phyloP scores from a whole-genome alignment of 2,113 vertebrate species.

The Gymnorhina tibicen region DNA sequence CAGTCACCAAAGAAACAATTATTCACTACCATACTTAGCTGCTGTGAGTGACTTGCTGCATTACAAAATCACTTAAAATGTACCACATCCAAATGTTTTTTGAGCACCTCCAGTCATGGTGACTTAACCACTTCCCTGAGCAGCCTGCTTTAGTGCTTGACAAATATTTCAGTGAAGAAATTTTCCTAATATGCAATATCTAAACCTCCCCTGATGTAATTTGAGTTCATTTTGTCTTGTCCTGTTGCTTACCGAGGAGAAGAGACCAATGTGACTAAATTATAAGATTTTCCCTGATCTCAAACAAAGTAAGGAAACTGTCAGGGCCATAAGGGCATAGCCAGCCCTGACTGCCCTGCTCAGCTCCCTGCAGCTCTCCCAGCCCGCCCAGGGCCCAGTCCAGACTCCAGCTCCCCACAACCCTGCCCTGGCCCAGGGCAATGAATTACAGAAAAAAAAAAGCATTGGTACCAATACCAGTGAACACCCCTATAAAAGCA shows the following conservation, averaged over 20 bases:
- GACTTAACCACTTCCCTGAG: not conserved
- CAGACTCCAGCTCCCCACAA: not conserved
- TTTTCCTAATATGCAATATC: not conserved
- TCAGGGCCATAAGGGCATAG: not conserved
- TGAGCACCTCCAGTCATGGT: not conserved
- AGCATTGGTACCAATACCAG: not conserved
- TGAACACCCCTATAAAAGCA: not conserved
- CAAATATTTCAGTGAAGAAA: not conserved
- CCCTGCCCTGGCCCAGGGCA: not conserved
- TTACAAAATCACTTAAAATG: not conserved
- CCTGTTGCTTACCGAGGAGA: not conserved
- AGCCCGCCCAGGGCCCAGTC: not conserved
- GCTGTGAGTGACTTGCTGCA: not conserved
- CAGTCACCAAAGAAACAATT: not conserved
- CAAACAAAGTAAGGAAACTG: not conserved
- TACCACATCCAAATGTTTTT: not conserved
- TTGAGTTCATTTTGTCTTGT: not conserved
- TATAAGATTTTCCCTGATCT: not conserved
- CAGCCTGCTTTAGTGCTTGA: not conserved
- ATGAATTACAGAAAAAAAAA: not conserved
- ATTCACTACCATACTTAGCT: not conserved
- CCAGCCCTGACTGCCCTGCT: not conserved
- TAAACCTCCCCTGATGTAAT: not conserved
- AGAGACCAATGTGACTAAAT: not conserved
- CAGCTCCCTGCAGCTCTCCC: not conserved